phyloP scores from a whole-genome alignment of 1,140 invertebrate genomes.

The Laupala kohalensis region DNA sequence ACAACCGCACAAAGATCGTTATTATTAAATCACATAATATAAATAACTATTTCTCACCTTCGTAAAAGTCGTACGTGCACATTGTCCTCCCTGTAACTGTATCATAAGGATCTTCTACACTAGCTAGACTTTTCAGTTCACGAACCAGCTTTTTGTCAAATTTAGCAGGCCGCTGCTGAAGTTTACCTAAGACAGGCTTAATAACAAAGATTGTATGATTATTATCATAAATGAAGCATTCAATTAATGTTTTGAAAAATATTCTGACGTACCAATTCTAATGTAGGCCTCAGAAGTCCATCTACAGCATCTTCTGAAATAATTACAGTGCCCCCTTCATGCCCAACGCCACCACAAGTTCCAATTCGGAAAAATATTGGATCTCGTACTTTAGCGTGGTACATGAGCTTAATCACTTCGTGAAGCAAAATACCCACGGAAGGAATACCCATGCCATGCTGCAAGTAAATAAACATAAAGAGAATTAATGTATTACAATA shows the following conservation, averaged over 20 bases:
- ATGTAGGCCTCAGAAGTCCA: slow-evolving; percentile 45
- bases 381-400: slow-evolving; percentile 55
- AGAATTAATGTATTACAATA: no score
- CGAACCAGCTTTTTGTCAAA: slow-evolving; percentile 65
- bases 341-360: slow-evolving; percentile 63
- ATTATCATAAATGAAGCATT: no score
- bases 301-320: slow-evolving; percentile 56
- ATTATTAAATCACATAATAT: not conserved
- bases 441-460: slow-evolving; percentile 76
- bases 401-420: slow-evolving; percentile 68
- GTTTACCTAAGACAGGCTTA: slow-evolving; percentile 80
- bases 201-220: slow-evolving; percentile 18
- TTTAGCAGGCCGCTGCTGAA: slow-evolving; percentile 63
- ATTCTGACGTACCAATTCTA: slow-evolving; percentile 46
- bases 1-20: not conserved
- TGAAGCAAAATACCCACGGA: slow-evolving; percentile 67
- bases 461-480: slow-evolving; percentile 4
- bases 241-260: no score
- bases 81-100: slow-evolving; percentile 83
- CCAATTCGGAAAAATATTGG: slow-evolving; percentile 70
- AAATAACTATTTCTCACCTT: slow-evolving; percentile 45
- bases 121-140: slow-evolving; percentile 59
- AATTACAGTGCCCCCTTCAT: slow-evolving; percentile 59
- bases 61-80: slow-evolving; percentile 95
- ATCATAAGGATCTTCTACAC: slow-evolving; percentile 69